phyloP scores from a whole-genome alignment of 1,140 invertebrate species.

The Panulirus ornatus region DNA sequence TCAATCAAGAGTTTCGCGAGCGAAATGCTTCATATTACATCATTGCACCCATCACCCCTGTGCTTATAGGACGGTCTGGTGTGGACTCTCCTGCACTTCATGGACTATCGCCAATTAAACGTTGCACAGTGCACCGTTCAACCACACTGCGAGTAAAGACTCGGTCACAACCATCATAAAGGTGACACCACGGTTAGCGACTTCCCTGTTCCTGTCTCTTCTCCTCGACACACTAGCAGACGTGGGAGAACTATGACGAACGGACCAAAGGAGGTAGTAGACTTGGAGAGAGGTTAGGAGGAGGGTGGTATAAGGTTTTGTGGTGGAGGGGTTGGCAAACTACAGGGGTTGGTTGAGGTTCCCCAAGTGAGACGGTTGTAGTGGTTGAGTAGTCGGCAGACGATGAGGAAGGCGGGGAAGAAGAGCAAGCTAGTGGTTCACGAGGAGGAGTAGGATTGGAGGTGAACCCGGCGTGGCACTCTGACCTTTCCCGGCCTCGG shows the following conservation, averaged over 20 bases:
- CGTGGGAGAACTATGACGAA: background rate
- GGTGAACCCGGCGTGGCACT: background rate
- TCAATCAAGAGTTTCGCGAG: no score
- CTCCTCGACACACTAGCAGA: background rate
- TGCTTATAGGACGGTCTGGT: no score
- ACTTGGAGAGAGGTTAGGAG: background rate
- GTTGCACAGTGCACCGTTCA: no score
- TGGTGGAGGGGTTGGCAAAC: background rate
- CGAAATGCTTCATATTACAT: no score
- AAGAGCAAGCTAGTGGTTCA: background rate
- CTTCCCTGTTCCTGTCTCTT: background rate
- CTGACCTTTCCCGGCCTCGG: background rate
- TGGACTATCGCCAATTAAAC: no score
- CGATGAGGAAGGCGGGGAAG: background rate
- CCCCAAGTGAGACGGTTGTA: background rate
- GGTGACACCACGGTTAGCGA: background rate
- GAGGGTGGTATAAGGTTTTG: background rate
- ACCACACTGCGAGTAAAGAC: conserved; percentile 65
- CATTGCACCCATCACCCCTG: no score
- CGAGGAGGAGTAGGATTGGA: background rate
- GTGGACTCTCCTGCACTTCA: no score
- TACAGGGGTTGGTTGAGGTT: background rate
- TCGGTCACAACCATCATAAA: background rate
- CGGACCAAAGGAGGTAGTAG: background rate
- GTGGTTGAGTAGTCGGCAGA: no score